Evolutionary conservation across 2,888 invertebrate genomes (phyloP).

Genomic region (Brassicogethes aeneus): DNA sequence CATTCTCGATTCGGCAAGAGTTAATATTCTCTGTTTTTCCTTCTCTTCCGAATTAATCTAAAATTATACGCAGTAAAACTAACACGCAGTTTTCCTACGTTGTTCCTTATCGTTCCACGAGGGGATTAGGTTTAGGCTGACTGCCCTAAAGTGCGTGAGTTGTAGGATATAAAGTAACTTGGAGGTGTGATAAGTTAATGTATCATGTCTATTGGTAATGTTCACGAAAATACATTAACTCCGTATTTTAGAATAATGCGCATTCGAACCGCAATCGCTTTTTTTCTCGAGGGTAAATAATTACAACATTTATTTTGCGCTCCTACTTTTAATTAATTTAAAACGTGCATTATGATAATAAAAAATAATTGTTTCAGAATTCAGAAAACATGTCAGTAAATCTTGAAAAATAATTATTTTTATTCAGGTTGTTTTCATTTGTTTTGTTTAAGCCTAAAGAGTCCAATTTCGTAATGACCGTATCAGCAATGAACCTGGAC

Average conservation of each 20-base stretch:
- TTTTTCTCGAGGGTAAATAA: too few relatives aligned
- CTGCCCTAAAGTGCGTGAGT: constrained; percentile 7
- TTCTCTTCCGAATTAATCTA: constrained; percentile 8
- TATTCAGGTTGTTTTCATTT: too few relatives aligned
- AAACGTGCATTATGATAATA: too few relatives aligned
- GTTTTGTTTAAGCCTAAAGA: too few relatives aligned
- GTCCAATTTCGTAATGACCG: constrained; percentile 2
- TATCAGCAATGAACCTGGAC: constrained; percentile 3
- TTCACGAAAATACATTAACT: constrained; percentile 4
- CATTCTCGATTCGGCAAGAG: constrained; percentile 5
- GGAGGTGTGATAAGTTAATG: constrained; percentile 9
- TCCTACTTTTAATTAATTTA: too few relatives aligned
- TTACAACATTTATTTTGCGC: too few relatives aligned
- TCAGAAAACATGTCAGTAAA: too few relatives aligned
- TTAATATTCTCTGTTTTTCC: constrained; percentile 3
- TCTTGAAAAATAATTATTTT: too few relatives aligned
- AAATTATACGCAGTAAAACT: constrained; percentile 6
- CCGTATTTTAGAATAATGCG: not conserved
- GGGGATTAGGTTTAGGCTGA: too few relatives aligned
- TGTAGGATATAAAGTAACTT: constrained; percentile 6
- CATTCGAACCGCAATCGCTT: constrained; percentile 1
- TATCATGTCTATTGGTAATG: constrained; percentile 5
- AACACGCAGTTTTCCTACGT: constrained; percentile 7
- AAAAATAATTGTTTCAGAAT: too few relatives aligned
- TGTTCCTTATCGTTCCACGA: constrained; percentile 8